Evolutionary conservation across 2,888 invertebrate species (phyloP).

Genomic region (Agrenia bidenticulata): DNA sequence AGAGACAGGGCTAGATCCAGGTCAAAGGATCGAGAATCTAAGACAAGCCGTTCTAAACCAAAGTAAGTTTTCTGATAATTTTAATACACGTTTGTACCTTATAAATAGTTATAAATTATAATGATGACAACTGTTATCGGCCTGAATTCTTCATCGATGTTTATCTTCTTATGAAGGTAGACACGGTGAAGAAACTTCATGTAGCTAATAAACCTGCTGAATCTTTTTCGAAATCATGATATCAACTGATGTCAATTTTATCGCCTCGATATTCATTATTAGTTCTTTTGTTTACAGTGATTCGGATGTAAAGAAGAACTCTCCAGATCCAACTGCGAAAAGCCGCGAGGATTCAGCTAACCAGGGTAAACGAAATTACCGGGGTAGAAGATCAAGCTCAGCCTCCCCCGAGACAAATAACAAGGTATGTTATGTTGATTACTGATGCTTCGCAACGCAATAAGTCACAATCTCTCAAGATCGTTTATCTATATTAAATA

Average conservation of each 20-base stretch:
- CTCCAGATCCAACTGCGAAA: slow-evolving; percentile 1
- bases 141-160: slow-evolving; percentile 20
- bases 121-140: slow-evolving; percentile 32
- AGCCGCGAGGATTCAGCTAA: slow-evolving; percentile 14
- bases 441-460: too few relatives aligned
- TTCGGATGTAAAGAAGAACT: not conserved
- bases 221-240: not conserved
- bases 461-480: slow-evolving; percentile 2
- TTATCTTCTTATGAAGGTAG: slow-evolving; percentile 4
- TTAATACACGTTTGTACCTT: not conserved
- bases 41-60: slow-evolving; percentile 7
- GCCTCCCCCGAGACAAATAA: slow-evolving; percentile 19
- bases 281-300: slow-evolving; percentile 9
- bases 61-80: not conserved
- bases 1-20: not conserved
- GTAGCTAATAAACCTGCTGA: slow-evolving; percentile 29
- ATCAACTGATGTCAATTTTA: not conserved
- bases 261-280: too few relatives aligned
- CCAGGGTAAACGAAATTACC: slow-evolving; percentile 29
- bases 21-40: slow-evolving; percentile 19
- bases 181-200: slow-evolving; percentile 5
- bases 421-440: not conserved
- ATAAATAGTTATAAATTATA: not conserved
- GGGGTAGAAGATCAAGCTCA: slow-evolving; percentile 30
- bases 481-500: not conserved